These are phyloP conservation scores for Austrolebias charrua DNA, from an alignment of 2,797 vertebrate genomes.

Conservation along the genomic window DNA sequence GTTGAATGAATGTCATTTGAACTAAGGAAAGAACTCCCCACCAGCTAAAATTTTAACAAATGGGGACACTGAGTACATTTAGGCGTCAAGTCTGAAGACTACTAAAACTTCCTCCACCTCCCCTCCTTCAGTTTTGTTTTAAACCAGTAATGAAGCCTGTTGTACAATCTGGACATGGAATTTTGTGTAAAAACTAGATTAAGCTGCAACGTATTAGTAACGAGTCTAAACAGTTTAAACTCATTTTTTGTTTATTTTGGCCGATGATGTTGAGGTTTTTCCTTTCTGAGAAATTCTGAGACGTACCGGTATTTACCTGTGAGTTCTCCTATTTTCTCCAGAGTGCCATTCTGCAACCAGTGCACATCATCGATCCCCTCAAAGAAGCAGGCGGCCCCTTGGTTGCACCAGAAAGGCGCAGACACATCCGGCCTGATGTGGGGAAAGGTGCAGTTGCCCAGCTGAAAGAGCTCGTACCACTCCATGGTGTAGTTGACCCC, in stretches of 20 bases:
- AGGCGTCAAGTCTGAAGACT: too few species aligned
- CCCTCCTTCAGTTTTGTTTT: too few species aligned
- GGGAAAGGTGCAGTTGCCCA: conserved; percentile 98
- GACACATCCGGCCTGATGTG: conserved; percentile 81
- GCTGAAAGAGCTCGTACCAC: conserved; percentile 98
- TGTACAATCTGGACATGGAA: too few species aligned
- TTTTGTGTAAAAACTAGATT: too few species aligned
- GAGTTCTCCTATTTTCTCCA: conserved; percentile 87
- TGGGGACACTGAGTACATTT: too few species aligned
- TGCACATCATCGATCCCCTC: conserved; percentile 92
- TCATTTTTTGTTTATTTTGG: background rate
- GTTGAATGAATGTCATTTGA: too few species aligned
- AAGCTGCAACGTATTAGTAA: too few species aligned
- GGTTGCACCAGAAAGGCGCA: conserved; percentile 97
- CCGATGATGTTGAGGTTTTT: background rate
- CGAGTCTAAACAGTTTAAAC: too few species aligned
- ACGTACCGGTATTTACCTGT: conserved; percentile 60
- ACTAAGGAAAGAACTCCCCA: too few species aligned
- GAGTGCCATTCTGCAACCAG: conserved; percentile 94
- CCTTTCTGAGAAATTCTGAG: background rate
- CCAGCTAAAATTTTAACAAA: too few species aligned
- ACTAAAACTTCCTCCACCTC: too few species aligned
- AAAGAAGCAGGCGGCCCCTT: conserved; percentile 96
- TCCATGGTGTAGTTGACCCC: conserved; percentile 93
- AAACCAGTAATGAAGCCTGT: too few species aligned